Base-by-base conservation (phyloP, 1,140 invertebrate species). In the Latrodectus geometricus region DNA sequence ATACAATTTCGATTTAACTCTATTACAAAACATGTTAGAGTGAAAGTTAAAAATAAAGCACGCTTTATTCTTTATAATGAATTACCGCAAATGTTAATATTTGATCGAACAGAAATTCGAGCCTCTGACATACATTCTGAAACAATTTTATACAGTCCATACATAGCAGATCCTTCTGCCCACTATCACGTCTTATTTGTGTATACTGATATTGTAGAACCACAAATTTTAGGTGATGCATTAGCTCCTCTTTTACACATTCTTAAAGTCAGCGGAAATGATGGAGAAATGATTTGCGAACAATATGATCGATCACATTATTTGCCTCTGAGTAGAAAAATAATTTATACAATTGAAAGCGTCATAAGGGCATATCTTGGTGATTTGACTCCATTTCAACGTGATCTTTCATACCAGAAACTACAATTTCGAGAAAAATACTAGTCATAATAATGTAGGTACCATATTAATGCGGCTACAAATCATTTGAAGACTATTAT, bases 381-480 rank as follows among this genome's bases (percentile, higher is more conserved):
- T n/a, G n/a, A n/a, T n/a, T n/a, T n/a, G n/a, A n/a, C n/a, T n/a
- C n/a, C n/a, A n/a, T n/a, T n/a, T n/a, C n/a, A n/a, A n/a, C n/a
- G n/a, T n/a, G n/a, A n/a, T n/a, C n/a, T n/a, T n/a, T n/a, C n/a
- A n/a, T n/a, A n/a, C n/a, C n/a, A n/a, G n/a, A n/a, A n/a, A n/a
- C n/a, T n/a, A n/a, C n/a, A n/a, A n/a, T n/a, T n/a, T n/a, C n/a
- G n/a, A n/a, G n/a, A n/a, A n/a, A n/a, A n/a, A n/a, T n/a, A n/a
- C n/a, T n/a, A n/a, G n/a, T n/a, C n/a, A n/a, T n/a, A n/a, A n/a
- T 49, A 48, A 73, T 73, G 35, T 73, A 73, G 4, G 20, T 70
- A 11, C 68, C 68, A 11, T 70, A 70, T 21, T 3, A 23, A 1
- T 70, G 68, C 35, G 1, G 35, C 35, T 35, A 35, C 35, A 35